Base-by-base conservation (phyloP, 2,888 invertebrate genomes). In the Drepana falcataria region DNA sequence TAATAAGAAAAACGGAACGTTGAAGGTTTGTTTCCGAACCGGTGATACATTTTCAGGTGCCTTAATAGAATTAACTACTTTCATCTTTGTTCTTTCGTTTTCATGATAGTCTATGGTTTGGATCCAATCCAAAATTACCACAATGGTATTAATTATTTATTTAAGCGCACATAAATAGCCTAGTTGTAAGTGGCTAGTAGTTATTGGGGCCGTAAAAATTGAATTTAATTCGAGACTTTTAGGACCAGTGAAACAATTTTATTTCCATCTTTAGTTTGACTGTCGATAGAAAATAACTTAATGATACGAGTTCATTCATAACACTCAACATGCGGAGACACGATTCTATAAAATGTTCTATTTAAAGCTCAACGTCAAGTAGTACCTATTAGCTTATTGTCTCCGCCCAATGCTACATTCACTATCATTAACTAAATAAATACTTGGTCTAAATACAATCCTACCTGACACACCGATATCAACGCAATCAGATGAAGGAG, bases 371-470 rank as follows among this genome's bases (percentile, higher is more conserved):
- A 55, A 64, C 65, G 64, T 70, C 64, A 71, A 67, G 65, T 66
- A 66, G 59, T 60, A 59, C 60, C 59, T 62, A 66, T 58, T 64
- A 62, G 59, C 61, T 59, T 54, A 53, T 49, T 54, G 57, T 66
- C 71, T 69, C 68, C 69, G 49, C 64, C 57, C 48, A 53, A 54
- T 60, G 62, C 61, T 67, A 71, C 65, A 68, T 65, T 71, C 58
- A 59, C 77, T 80, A 80, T 68, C 62, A 69, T 68, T 71, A 68
- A 64, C 77, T 77, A 79, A 80, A 81, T 85, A 85, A 85, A 84
- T 85, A 86, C 75, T 81, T 79, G 69, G 71, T 75, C 81, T 84
- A 83, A 79, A 78, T 80, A 80, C 77, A 80, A 77, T 70, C 77
- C 72, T 76, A 77, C 75, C 76, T 79, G 76, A 73, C 77, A 75